Percentiles rank a stretch among this genome's conserved stretches.
Conservation (phyloP, 2,113 vertebrate species). For the Ranitomeya variabilis region DNA sequence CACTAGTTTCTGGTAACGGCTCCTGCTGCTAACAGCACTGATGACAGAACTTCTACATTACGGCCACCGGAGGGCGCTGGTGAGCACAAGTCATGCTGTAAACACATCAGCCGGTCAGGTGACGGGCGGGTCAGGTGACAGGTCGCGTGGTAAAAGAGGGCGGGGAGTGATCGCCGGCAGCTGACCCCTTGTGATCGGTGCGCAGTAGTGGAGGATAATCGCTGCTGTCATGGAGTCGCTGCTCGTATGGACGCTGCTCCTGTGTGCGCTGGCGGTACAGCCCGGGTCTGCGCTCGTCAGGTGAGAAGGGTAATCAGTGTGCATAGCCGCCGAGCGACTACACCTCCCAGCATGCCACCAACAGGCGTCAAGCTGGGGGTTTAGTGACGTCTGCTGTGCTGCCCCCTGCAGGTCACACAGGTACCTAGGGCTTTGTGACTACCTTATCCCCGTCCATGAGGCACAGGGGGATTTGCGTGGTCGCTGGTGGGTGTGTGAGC, state of each 20-base stretch:
- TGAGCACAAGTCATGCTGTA: background rate
- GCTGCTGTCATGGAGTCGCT: background rate
- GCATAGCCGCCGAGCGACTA: background rate
- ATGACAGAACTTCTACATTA: too few relatives aligned
- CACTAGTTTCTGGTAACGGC: too few relatives aligned
- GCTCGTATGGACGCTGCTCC: background rate
- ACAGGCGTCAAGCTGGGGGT: background rate
- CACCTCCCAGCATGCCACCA: background rate
- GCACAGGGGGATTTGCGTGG: too few relatives aligned
- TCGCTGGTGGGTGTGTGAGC: too few relatives aligned
- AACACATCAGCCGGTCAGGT: background rate
- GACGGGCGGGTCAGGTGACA: slow-evolving; percentile 28
- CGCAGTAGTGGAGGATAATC: background rate
- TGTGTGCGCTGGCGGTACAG: background rate
- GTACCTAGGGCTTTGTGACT: too few relatives aligned
- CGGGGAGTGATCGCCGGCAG: background rate
- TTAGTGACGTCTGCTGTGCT: too few relatives aligned
- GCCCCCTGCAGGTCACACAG: too few relatives aligned
- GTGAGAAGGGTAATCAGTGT: background rate
- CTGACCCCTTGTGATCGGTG: background rate
- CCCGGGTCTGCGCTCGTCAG: slow-evolving; percentile 24
- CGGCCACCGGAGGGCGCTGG: background rate
- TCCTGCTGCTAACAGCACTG: too few relatives aligned
- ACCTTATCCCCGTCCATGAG: too few relatives aligned
- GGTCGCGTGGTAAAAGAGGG: slow-evolving; percentile 1